phyloP scores from a whole-genome alignment of 2,113 vertebrate genomes.

The Rhizomys pruinosus region DNA sequence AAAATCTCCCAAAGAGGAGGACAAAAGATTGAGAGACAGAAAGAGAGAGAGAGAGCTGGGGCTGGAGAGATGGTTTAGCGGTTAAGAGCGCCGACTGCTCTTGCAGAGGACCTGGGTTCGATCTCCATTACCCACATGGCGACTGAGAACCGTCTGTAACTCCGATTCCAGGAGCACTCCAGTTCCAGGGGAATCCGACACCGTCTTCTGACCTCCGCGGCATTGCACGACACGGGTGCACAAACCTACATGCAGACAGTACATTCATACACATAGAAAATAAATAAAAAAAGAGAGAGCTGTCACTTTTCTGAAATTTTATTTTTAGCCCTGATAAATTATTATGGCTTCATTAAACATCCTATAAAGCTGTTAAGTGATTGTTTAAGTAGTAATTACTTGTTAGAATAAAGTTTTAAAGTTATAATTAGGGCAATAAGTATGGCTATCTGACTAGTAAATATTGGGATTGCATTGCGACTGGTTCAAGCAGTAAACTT shows the following conservation, averaged over 20 bases:
- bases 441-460: conserved; percentile 35
- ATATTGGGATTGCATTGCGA: background rate
- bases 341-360: conserved; percentile 56
- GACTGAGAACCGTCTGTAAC: too few relatives aligned
- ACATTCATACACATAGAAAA: too few relatives aligned
- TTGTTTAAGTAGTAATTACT: conserved; percentile 72
- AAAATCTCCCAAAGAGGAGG: background rate
- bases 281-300: too few relatives aligned
- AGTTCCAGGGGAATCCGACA: too few relatives aligned
- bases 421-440: conserved; percentile 50
- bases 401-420: conserved; percentile 68
- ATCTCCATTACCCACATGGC: too few relatives aligned
- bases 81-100: too few relatives aligned
- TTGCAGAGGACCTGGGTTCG: too few relatives aligned
- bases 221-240: too few relatives aligned
- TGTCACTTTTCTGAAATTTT: conserved; percentile 44
- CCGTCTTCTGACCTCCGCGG: too few relatives aligned
- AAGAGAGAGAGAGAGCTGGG: background rate
- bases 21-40: background rate
- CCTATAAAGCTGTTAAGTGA: conserved; percentile 31
- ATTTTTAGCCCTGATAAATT: conserved; percentile 54
- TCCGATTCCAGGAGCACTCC: too few relatives aligned
- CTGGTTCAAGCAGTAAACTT: conserved; percentile 34
- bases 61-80: too few relatives aligned
- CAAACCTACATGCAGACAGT: too few relatives aligned